Evolutionary conservation across 2,888 invertebrate genomes (phyloP), one percentile per base, ranked within the genome.

Genomic region (Sinodicranocentrus sp.): DNA sequence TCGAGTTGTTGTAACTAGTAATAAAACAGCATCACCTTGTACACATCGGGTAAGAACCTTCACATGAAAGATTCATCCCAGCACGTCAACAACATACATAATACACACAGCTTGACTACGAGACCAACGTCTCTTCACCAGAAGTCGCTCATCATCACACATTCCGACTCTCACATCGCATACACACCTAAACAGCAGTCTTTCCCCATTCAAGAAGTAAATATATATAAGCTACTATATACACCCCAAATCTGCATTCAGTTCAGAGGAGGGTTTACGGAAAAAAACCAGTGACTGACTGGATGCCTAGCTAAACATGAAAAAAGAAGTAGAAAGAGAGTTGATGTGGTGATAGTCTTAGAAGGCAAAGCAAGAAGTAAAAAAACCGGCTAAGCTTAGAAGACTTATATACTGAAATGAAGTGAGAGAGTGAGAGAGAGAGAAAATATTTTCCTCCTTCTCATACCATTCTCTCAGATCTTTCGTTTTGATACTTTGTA

Each of bases 1-100:
- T 52, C 52, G n/a, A 52, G 52, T 17, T 8, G 52, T 52, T 3
- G 19, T 48, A n/a, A 48, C 48, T 23, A 44, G 23, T 67, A 67
- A 67, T 63, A 63, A 70, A 28, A 19, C 54, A 52, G 17, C 33
- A 72, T 59, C 23, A 72, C 59, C 72, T 59, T 72, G 21, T 71
- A 15, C 68, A n/a, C 57, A 19, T 48, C 17, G 48, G 26, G 25
- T 43, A 17, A 54, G 15, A 23, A 13, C 28, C 54, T 68, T 23
- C n/a, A 26, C 68, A 68, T 68, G 68, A 68, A 68, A 68, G 48
- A 68, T 68, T 68, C 68, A 68, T 68, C 68, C 26, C 68, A 13
- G 23, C 68, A 68, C 68, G 68, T 63, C 63, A 63, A 63, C 63
- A 63, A 63, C 39, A 33, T 63, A 33, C n/a, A 33, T 33, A 57